phyloP scores from a whole-genome alignment of 1,140 invertebrate species.

The Sesamia nonagrioides region DNA sequence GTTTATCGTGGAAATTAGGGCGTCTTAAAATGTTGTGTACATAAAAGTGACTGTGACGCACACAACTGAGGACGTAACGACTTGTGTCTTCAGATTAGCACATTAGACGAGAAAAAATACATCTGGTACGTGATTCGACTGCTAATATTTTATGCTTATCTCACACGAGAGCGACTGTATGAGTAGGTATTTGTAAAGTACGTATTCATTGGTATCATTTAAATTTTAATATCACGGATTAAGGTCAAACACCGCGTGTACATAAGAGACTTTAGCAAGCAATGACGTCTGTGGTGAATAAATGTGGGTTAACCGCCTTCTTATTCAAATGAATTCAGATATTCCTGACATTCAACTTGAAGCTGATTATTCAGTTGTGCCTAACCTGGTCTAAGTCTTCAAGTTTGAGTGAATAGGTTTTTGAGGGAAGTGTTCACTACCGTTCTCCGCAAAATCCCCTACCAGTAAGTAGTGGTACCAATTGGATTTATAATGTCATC shows the following conservation, averaged over 20 bases:
- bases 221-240: constrained; percentile 24
- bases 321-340: background rate
- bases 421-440: too few species aligned
- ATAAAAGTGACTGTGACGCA: constrained; percentile 8
- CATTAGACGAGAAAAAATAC: constrained; percentile 27
- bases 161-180: background rate
- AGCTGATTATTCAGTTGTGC: background rate
- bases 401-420: too few species aligned
- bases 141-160: background rate
- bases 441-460: too few species aligned
- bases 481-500: too few species aligned
- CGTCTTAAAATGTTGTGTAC: constrained; percentile 24
- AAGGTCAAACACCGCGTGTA: constrained; percentile 24
- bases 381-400: background rate
- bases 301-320: background rate
- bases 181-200: background rate
- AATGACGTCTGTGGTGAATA: constrained; percentile 3
- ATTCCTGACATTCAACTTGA: background rate
- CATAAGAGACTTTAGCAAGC: background rate
- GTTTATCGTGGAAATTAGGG: constrained; percentile 28
- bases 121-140: constrained; percentile 22
- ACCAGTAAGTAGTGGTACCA: too few species aligned
- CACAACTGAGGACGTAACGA: constrained; percentile 4
- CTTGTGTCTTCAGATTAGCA: constrained; percentile 21
- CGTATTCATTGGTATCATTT: constrained; percentile 7